A percentile compares a stretch with the other conserved stretches of the same genome.
These are phyloP conservation scores for Varanus komodoensis DNA, from an alignment of 2,113 vertebrate species.

Conservation along the genomic window DNA sequence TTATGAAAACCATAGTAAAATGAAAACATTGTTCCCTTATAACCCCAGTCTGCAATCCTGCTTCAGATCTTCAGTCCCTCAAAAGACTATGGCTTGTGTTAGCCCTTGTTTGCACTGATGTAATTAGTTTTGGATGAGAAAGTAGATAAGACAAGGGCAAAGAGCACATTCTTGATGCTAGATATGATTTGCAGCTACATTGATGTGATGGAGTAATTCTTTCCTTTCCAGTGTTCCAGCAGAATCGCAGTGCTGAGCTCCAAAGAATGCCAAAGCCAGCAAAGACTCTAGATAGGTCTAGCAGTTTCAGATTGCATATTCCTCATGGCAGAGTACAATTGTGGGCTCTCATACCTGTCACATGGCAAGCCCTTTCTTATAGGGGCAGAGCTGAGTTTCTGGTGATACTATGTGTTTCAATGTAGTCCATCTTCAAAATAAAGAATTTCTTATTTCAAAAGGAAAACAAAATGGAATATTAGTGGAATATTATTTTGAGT, in stretches of 20 bases:
- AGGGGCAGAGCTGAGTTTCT: background rate
- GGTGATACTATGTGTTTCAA: background rate
- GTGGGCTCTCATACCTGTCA: background rate
- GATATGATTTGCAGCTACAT: background rate
- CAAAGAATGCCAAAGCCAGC: background rate
- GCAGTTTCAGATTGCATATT: background rate
- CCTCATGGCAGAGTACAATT: background rate
- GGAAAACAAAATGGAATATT: background rate
- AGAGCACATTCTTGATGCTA: background rate
- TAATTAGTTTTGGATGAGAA: background rate
- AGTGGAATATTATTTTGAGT: background rate
- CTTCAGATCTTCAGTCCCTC: background rate
- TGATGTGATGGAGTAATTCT: background rate
- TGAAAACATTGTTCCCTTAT: background rate
- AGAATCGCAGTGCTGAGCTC: background rate
- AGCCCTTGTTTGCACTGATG: background rate
- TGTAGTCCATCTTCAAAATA: background rate
- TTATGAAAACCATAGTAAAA: background rate
- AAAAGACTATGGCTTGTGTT: background rate
- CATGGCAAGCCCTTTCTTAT: background rate
- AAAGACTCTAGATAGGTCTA: background rate
- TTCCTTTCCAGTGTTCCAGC: background rate
- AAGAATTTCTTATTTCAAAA: background rate
- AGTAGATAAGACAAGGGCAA: background rate
- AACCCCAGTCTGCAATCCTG: background rate